These are phyloP conservation scores for Amphibalanus amphitrite DNA, from an alignment of 1,140 invertebrate species.

Conservation along the genomic window DNA sequence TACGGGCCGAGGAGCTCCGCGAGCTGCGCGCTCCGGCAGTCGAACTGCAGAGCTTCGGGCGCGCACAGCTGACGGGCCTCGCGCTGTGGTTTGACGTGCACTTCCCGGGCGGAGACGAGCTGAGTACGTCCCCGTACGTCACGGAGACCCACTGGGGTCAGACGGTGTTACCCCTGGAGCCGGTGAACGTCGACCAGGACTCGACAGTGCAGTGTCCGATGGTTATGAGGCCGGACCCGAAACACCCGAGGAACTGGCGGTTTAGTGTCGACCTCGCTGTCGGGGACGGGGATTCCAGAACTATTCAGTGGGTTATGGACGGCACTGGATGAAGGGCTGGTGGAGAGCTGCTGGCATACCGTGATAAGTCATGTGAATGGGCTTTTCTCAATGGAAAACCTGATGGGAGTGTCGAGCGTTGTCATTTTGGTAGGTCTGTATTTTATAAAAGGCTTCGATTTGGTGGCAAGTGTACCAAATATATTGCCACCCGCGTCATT, in stretches of 20 bases:
- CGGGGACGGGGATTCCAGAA: too few relatives aligned
- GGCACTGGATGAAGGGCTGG: not conserved
- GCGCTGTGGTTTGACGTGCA: constrained; percentile 23
- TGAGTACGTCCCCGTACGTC: constrained; percentile 22
- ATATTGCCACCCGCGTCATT: too few relatives aligned
- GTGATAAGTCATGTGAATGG: too few relatives aligned
- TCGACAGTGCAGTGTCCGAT: constrained; percentile 10
- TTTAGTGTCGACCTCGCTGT: not conserved
- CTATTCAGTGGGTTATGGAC: not conserved
- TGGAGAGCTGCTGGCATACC: too few relatives aligned
- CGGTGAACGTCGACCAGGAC: constrained; percentile 14
- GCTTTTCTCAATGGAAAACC: too few relatives aligned
- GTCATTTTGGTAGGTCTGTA: too few relatives aligned
- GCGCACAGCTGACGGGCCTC: constrained; percentile 19
- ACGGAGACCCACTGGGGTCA: constrained; percentile 19
- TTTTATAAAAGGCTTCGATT: too few relatives aligned
- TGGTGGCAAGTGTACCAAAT: too few relatives aligned
- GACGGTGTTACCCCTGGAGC: constrained; percentile 16
- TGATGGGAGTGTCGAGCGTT: too few relatives aligned
- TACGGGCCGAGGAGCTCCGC: constrained; percentile 12
- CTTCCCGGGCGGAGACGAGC: constrained; percentile 21
- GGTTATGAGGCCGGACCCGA: constrained; percentile 15
- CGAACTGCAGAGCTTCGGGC: constrained; percentile 15
- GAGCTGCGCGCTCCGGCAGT: constrained; percentile 9
- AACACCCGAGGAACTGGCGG: constrained; percentile 2